Conservation (phyloP, 2,113 vertebrate species). For the Gobiocypris rarus region DNA sequence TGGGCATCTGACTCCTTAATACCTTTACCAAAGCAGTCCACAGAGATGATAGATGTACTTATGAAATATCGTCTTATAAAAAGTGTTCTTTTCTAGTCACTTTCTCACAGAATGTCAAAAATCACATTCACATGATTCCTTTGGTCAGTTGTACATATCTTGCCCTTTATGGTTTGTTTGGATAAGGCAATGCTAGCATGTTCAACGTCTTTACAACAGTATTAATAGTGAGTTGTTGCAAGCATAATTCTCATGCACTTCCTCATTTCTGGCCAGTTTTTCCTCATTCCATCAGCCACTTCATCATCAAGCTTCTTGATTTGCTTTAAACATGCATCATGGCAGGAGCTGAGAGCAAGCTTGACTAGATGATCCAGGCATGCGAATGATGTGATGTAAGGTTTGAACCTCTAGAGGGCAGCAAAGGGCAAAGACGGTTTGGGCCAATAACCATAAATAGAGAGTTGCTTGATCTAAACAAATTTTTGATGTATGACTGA, state of each 20-base stretch:
- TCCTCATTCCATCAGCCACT: neutral
- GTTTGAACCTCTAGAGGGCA: constrained; percentile 63
- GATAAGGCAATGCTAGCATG: neutral
- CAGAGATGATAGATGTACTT: constrained; percentile 54
- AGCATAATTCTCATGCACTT: neutral
- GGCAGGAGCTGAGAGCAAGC: neutral
- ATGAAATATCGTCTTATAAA: neutral
- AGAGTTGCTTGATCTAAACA: neutral
- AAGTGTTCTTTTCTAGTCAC: neutral
- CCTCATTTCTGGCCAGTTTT: neutral
- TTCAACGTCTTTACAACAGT: neutral
- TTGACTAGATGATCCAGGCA: neutral
- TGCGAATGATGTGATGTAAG: constrained; percentile 9
- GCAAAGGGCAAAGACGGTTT: constrained; percentile 50
- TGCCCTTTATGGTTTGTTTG: neutral
- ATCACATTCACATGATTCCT: neutral
- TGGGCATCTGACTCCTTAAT: constrained; percentile 8
- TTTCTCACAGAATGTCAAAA: constrained; percentile 19
- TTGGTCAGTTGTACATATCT: neutral
- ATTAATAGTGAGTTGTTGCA: neutral
- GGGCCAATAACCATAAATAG: neutral
- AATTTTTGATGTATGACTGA: neutral
- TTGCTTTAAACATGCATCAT: neutral
- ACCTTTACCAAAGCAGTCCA: constrained; percentile 11
- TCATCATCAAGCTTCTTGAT: neutral